Conservation (phyloP, 2,113 vertebrate genomes). For the Heterochromis multidens region DNA sequence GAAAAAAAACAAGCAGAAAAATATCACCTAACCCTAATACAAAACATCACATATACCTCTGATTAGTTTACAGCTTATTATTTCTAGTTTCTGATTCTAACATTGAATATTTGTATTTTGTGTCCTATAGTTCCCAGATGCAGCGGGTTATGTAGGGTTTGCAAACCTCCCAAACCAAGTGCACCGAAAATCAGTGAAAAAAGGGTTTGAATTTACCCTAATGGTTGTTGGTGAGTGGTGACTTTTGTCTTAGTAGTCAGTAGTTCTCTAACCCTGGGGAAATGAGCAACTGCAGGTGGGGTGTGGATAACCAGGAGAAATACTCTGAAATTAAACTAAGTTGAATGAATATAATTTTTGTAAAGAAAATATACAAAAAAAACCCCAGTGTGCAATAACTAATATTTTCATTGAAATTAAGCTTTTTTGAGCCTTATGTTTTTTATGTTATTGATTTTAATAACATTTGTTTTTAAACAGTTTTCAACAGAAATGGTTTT, state of each 20-base stretch:
- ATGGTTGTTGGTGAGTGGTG: conserved; percentile 84
- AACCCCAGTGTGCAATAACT: too few species aligned
- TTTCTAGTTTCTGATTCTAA: not conserved
- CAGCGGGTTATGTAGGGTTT: conserved; percentile 82
- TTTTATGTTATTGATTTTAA: too few species aligned
- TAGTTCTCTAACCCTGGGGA: too few species aligned
- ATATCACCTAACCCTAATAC: not conserved
- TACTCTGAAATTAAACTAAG: too few species aligned
- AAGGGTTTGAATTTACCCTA: conserved; percentile 87
- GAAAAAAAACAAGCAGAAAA: not conserved
- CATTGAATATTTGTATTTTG: not conserved
- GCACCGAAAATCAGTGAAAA: conserved; percentile 90
- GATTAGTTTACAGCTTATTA: not conserved
- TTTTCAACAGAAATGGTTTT: not conserved
- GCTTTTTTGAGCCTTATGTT: too few species aligned
- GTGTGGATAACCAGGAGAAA: too few species aligned
- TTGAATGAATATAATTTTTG: too few species aligned
- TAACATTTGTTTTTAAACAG: too few species aligned
- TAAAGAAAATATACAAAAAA: too few species aligned
- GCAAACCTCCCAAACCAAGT: conserved; percentile 89
- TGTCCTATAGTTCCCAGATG: conserved; percentile 79
- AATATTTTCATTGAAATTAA: too few species aligned
- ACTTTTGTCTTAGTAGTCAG: not conserved
- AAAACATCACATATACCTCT: not conserved
- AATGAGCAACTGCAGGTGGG: too few species aligned